phyloP scores from a whole-genome alignment of 2,888 invertebrate genomes.

The Drosophila multiciliata region DNA sequence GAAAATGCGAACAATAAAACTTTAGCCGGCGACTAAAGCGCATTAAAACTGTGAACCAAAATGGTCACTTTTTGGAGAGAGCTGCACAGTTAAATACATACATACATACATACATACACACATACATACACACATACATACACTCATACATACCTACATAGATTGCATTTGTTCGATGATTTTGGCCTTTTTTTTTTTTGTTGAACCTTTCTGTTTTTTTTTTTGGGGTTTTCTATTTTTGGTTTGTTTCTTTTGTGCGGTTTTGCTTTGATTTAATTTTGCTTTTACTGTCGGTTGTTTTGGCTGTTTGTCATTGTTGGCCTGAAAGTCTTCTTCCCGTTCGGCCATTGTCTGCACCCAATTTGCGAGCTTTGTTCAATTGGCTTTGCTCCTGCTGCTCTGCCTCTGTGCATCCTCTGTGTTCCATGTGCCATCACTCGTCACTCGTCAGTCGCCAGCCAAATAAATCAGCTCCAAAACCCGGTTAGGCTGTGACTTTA shows the following conservation, averaged over 20 bases:
- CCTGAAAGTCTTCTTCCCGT: constrained; percentile 2
- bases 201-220: neutral
- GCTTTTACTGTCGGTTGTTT: constrained; percentile 55
- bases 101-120: constrained; percentile 19
- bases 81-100: constrained; percentile 19
- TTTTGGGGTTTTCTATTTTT: constrained; percentile 34
- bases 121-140: constrained; percentile 1
- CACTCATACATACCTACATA: neutral
- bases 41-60: constrained; percentile 48
- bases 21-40: constrained; percentile 52
- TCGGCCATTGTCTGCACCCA: constrained; percentile 43
- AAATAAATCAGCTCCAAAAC: constrained; percentile 33
- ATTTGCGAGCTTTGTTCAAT: constrained; percentile 65
- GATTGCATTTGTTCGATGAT: constrained; percentile 37
- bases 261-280: constrained; percentile 77
- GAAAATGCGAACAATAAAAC: constrained; percentile 50
- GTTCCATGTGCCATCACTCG: constrained; percentile 12
- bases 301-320: constrained; percentile 55
- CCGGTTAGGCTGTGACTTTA: constrained; percentile 11
- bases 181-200: neutral
- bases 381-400: constrained; percentile 43
- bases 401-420: constrained; percentile 3
- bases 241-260: constrained; percentile 49
- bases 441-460: constrained; percentile 11
- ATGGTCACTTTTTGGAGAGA: neutral